Percentiles rank a stretch among this genome's conserved stretches.
Evolutionary conservation across 2,797 vertebrate genomes (phyloP).

Genomic region (Morus bassanus): DNA sequence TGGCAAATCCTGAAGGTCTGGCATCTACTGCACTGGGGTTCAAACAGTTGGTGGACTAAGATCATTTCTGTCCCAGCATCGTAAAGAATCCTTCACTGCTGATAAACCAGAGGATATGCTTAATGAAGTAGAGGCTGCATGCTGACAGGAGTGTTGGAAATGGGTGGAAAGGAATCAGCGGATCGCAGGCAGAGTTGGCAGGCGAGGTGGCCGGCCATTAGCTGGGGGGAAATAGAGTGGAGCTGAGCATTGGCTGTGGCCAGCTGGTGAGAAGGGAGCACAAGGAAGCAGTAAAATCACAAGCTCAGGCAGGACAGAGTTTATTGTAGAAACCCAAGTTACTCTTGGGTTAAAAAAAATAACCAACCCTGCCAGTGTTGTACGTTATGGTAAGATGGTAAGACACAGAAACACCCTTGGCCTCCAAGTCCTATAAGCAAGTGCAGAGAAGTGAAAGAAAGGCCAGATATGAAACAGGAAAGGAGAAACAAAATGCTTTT

Average conservation of each 20-base stretch:
- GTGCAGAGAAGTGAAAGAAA: neutral
- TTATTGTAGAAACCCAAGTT: neutral
- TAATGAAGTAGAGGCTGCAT: slow-evolving; percentile 66
- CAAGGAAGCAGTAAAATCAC: slow-evolving; percentile 43
- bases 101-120: slow-evolving; percentile 46
- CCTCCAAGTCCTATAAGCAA: neutral
- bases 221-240: slow-evolving; percentile 52
- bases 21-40: neutral
- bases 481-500: neutral
- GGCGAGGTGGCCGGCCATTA: slow-evolving; percentile 47
- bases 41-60: neutral
- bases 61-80: neutral
- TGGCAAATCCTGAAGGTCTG: neutral
- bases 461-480: neutral
- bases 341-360: neutral
- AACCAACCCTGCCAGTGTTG: accelerated
- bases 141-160: slow-evolving; percentile 65
- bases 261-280: slow-evolving; percentile 65
- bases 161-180: slow-evolving; percentile 46
- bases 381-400: neutral
- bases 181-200: slow-evolving; percentile 68
- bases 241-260: slow-evolving; percentile 46
- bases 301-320: neutral
- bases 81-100: slow-evolving; percentile 48
- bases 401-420: neutral